Base-by-base conservation (phyloP, 2,888 invertebrate species). In the Tinea pellionella region DNA sequence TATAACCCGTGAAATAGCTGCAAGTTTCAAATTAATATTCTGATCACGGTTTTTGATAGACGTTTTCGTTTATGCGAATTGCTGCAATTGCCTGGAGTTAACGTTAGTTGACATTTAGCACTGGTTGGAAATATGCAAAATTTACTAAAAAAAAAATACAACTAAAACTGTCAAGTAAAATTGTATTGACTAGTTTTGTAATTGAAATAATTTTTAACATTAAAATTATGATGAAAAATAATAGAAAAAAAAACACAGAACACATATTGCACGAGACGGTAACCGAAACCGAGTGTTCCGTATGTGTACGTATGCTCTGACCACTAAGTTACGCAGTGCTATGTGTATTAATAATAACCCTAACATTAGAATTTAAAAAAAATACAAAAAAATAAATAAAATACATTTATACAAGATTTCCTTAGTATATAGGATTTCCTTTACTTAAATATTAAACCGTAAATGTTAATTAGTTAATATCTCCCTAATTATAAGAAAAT, bases 401-500 rank as follows among this genome's bases (percentile, higher is more conserved):
- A n/a, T n/a, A n/a, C n/a, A n/a, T n/a, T n/a, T n/a, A n/a, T n/a
- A n/a, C n/a, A n/a, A n/a, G n/a, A n/a, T n/a, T n/a, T n/a, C n/a
- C n/a, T 6, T 37, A 37, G 9, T 9, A 6, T 37, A 2, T 9
- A 37, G 37, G 37, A 37, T 2, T 37, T 37, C n/a, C 9, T 37
- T 37, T 6, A 37, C 37, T 12, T 37, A 37, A 37, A 37, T 37
- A 42, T 4, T 42, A n/a, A 16, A 47, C 15, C 2, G 16, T 47
- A 15, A 16, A 24, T 24, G 53, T 24, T 16, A 53, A 53, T 53
- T 53, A 18, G 24, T 53, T 53, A 53, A 53, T 53, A 53, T 24
- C 24, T 53, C 24, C 53, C 53, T 24, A 53, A 53, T 53, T 53
- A 59, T 43, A 47, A 47, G 9, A 16, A 29, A 47, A 59, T 59